Conservation (phyloP, 2,888 invertebrate species). For the Sarcophaga carnaria region DNA sequence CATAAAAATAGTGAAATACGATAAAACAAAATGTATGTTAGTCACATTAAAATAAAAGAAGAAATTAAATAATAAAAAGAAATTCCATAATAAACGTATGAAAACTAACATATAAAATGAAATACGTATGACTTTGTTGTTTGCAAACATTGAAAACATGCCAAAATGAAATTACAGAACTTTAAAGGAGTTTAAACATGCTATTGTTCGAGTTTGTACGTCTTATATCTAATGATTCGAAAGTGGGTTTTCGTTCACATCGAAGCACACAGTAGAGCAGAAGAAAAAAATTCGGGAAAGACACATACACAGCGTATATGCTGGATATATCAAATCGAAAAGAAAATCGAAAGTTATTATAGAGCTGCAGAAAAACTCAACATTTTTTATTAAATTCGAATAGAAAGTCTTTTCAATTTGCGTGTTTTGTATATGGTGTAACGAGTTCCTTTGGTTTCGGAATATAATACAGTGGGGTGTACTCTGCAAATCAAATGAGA, state of each 20-base stretch:
- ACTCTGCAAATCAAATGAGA: too few relatives aligned
- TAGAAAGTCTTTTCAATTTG: too few relatives aligned
- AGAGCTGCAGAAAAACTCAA: too few relatives aligned
- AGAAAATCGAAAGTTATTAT: too few relatives aligned
- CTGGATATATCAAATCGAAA: too few relatives aligned
- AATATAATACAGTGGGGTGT: too few relatives aligned
- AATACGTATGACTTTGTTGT: neutral
- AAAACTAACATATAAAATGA: neutral
- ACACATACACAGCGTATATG: too few relatives aligned
- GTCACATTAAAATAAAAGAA: neutral
- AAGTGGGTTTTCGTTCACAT: neutral
- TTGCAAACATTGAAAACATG: constrained; percentile 22
- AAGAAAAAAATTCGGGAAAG: too few relatives aligned
- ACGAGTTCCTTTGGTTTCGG: too few relatives aligned
- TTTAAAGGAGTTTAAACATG: neutral
- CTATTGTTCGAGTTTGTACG: neutral
- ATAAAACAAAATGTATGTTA: constrained; percentile 20
- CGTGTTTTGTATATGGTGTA: too few relatives aligned
- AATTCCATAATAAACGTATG: constrained; percentile 38
- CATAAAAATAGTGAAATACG: constrained; percentile 33
- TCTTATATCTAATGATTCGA: neutral
- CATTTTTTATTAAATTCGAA: too few relatives aligned
- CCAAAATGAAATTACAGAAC: neutral
- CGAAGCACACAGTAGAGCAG: too few relatives aligned
- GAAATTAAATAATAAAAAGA: constrained; percentile 49